phyloP scores from a whole-genome alignment of 1,140 invertebrate species.

The Sycobia sp. region DNA sequence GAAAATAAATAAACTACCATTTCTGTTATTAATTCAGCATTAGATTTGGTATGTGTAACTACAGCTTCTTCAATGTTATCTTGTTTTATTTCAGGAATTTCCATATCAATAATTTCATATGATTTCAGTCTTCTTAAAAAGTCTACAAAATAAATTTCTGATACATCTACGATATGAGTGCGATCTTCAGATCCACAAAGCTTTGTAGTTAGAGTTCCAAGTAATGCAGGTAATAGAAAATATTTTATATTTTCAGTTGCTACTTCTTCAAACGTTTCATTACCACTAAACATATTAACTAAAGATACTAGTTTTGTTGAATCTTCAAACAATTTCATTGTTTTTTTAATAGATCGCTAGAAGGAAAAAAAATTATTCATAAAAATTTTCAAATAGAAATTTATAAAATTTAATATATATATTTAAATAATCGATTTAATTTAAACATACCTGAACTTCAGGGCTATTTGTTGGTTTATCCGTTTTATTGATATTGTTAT shows the following conservation, averaged over 20 bases:
- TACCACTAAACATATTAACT: constrained; percentile 82
- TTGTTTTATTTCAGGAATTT: constrained; percentile 58
- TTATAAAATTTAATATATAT: constrained; percentile 21
- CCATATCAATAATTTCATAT: constrained; percentile 74
- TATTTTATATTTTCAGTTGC: constrained; percentile 84
- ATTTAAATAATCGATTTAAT: background rate
- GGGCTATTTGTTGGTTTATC: constrained; percentile 67
- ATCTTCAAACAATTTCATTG: constrained; percentile 77
- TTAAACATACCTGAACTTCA: constrained; percentile 64
- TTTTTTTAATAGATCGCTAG: constrained; percentile 71
- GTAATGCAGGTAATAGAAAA: constrained; percentile 80
- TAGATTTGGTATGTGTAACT: constrained; percentile 37
- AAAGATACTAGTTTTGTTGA: constrained; percentile 78
- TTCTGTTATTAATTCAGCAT: constrained; percentile 49
- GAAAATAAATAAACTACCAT: constrained; percentile 42
- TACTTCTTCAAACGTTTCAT: constrained; percentile 87
- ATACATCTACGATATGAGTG: constrained; percentile 71
- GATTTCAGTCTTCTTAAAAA: constrained; percentile 79
- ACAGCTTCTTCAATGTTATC: constrained; percentile 37
- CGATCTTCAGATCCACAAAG: constrained; percentile 67
- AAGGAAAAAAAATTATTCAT: constrained; percentile 35
- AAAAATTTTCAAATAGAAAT: constrained; percentile 6
- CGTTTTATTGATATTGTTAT: constrained; percentile 64
- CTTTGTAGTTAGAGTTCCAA: constrained; percentile 77
- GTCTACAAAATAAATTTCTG: constrained; percentile 85